These are phyloP conservation scores for Priocnemis perturbator DNA, from an alignment of 2,888 invertebrate genomes.

Conservation along the genomic window DNA sequence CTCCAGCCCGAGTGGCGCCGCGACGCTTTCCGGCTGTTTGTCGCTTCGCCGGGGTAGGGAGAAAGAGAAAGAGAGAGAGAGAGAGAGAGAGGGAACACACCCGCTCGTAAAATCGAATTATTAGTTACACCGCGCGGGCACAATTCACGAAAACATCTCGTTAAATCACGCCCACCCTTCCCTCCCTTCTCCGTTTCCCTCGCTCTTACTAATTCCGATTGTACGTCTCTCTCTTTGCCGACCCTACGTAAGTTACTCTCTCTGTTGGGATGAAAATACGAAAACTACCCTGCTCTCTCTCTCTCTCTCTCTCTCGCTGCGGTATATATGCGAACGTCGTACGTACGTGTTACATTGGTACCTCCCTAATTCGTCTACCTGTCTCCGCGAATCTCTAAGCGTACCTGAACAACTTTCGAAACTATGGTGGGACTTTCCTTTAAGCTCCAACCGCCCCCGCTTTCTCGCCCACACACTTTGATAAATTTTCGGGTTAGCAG, in stretches of 20 bases:
- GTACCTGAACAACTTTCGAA: constrained; percentile 12
- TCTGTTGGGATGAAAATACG: constrained; percentile 18
- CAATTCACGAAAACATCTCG: constrained; percentile 68
- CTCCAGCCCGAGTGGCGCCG: constrained; percentile 70
- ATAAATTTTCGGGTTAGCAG: background rate
- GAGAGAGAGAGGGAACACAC: constrained; percentile 34
- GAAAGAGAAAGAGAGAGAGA: constrained; percentile 8
- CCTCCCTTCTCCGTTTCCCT: constrained; percentile 6
- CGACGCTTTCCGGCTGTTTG: constrained; percentile 56
- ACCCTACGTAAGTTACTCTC: too few species aligned
- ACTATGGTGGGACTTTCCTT: background rate
- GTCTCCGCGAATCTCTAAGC: constrained; percentile 1
- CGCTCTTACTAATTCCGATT: constrained; percentile 8
- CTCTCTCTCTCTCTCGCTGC: too few species aligned
- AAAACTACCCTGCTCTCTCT: constrained; percentile 29
- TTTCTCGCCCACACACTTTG: background rate
- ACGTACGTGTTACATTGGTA: too few species aligned
- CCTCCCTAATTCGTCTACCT: too few species aligned
- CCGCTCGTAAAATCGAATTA: constrained; percentile 71
- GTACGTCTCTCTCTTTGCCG: constrained; percentile 6
- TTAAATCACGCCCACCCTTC: constrained; percentile 58
- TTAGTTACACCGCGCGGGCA: constrained; percentile 61
- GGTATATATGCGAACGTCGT: too few species aligned
- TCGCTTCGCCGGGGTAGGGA: constrained; percentile 20
- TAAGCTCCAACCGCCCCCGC: background rate